These are phyloP conservation scores for Microcebus ravelobensis DNA, from an alignment of 2,113 vertebrate species.

Conservation along the genomic window DNA sequence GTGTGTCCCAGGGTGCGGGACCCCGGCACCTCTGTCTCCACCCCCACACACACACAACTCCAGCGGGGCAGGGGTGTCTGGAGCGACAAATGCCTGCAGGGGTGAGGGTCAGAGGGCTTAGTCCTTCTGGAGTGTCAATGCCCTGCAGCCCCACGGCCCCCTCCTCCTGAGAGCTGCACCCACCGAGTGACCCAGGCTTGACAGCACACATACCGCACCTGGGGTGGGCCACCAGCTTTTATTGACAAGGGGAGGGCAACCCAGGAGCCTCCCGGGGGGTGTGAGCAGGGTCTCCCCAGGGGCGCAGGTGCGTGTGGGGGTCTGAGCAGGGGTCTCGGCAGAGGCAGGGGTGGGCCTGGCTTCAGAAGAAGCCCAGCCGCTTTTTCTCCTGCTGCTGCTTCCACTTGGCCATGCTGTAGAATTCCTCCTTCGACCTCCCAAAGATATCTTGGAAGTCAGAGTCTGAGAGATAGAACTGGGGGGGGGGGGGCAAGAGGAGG, in stretches of 20 bases:
- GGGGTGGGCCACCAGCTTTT: slow-evolving; percentile 22
- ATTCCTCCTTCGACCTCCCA: slow-evolving; percentile 88
- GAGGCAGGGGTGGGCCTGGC: background rate
- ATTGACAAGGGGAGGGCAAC: background rate
- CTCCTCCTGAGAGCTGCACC: background rate
- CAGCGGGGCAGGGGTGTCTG: too few relatives aligned
- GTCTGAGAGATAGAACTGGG: slow-evolving; percentile 91
- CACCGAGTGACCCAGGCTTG: background rate
- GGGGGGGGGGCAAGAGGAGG: background rate
- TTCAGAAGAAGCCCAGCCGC: slow-evolving; percentile 92
- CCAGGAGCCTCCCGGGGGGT: background rate
- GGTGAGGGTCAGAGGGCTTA: background rate
- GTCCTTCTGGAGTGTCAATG: background rate
- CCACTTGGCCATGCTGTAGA: slow-evolving; percentile 93
- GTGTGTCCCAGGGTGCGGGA: background rate
- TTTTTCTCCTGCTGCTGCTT: slow-evolving; percentile 93
- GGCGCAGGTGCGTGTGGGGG: background rate
- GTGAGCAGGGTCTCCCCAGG: background rate
- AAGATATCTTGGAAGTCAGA: slow-evolving; percentile 90
- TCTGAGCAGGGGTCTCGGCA: too few relatives aligned
- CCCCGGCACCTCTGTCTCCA: background rate
- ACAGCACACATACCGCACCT: background rate
- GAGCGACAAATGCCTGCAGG: background rate
- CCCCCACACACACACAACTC: background rate
- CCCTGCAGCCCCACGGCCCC: background rate